These are phyloP conservation scores for Oplegnathus fasciatus DNA, from an alignment of 2,113 vertebrate genomes.

Conservation along the genomic window DNA sequence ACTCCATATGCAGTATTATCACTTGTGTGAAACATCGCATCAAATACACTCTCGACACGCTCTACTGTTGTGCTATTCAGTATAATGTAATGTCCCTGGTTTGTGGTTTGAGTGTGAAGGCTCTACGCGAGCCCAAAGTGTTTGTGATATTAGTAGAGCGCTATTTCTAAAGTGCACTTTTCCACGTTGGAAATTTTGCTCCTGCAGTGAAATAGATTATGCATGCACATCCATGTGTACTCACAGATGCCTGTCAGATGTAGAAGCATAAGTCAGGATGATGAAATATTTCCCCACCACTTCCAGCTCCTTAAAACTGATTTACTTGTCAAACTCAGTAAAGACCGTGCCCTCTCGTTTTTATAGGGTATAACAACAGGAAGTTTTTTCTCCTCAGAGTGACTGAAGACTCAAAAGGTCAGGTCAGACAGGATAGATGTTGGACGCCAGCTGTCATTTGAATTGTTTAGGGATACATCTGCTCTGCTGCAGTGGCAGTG, in stretches of 20 bases:
- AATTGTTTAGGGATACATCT: slow-evolving; percentile 56
- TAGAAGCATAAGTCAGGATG: slow-evolving; percentile 60
- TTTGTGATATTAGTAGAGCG: slow-evolving; percentile 37
- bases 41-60: background rate
- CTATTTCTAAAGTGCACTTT: slow-evolving; percentile 56
- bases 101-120: background rate
- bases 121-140: background rate
- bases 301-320: slow-evolving; percentile 66
- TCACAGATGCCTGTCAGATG: slow-evolving; percentile 80
- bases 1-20: background rate
- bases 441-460: slow-evolving; percentile 53
- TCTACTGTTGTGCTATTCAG: background rate
- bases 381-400: slow-evolving; percentile 22
- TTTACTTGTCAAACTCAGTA: slow-evolving; percentile 67
- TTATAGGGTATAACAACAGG: slow-evolving; percentile 37
- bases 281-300: slow-evolving; percentile 69
- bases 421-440: slow-evolving; percentile 42
- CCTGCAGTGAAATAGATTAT: slow-evolving; percentile 75
- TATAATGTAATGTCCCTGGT: background rate
- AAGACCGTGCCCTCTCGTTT: slow-evolving; percentile 45
- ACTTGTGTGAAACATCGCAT: background rate
- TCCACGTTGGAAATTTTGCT: slow-evolving; percentile 41
- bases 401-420: slow-evolving; percentile 60
- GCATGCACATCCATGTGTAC: slow-evolving; percentile 76
- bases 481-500: slow-evolving; percentile 27